Evolutionary conservation across 2,888 invertebrate genomes (phyloP), one percentile per base, ranked within the genome.

Genomic region (Physocephala rufipes): DNA sequence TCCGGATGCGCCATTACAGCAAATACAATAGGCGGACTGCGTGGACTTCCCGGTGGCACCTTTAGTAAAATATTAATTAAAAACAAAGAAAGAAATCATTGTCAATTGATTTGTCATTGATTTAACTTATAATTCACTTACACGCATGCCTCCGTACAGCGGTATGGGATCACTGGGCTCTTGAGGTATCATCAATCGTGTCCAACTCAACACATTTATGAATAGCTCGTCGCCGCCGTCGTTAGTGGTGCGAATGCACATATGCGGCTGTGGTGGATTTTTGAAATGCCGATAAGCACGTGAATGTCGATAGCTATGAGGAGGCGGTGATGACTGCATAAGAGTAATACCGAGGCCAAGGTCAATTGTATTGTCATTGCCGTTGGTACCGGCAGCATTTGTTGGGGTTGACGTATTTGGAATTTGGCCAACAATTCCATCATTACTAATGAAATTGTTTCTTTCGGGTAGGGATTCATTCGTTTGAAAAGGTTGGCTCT

Each of bases 1-100:
- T 91, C 91, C 1, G 92, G 91, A 84, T 92, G 91, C 0, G 90
- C 91, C 90, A 92, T 91, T 2, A 92, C 92, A 21, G 92, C 92
- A 84, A 91, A 92, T 9, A 92, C 90, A 49, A 90, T 86, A 1
- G 90, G 88, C 16, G 90, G 90, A 74, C 89, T 89, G 0, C 90
- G 89, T 0, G 89, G 89, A 77, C 88, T 89, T 51, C 90, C 88
- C 80, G 90, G 90, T 0, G 88, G 89, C 13, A 90, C 89, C 90
- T 67, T 45, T 13, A 67, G 36, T 9, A 36, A 36, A 36, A 36
- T 36, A n/a, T n/a, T n/a, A n/a, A n/a, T n/a, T n/a, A n/a, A n/a
- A 9, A 36, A 36, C 9, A 7, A 36, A 36, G 36, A 7, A 7
- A 36, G 9, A 36, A 36, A 36, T 36, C 9, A 36, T 36, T 4